Base-by-base conservation (phyloP, 2,797 vertebrate species). In the Platalea minor region DNA sequence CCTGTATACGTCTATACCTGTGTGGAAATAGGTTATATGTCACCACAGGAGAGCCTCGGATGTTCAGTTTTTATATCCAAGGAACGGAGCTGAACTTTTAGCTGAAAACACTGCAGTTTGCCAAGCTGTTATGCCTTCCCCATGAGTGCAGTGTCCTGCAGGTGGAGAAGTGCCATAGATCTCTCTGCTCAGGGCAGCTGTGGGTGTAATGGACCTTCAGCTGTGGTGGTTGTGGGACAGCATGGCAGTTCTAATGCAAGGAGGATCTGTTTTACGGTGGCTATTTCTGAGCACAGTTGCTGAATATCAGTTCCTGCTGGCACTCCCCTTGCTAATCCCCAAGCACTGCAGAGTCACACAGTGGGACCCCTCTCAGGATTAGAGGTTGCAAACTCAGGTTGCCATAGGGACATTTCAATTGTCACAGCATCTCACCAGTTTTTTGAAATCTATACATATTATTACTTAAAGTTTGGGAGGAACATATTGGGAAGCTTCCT, bases 181-280 rank as follows among this genome's bases (percentile, higher is more conserved):
- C 14, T 81, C 17, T 28, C 12, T 64, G 73, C 21, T 26, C 43
- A 26, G 33, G 11, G 21, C 28, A 72, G 59, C 46, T n/a, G 16
- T 4, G 5, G 35, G 16, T 56, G 17, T 48, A 20, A 24, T 26
- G 48, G 46, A 11, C 56, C 67, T 74, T 63, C 54, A 35, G 33
- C 33, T 50, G 17, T 0, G 7, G 23, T n/a, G 45, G 43, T 2
- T 45, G 29, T 51, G 51, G n/a, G 39, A 26, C 3, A 28, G 37
- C 0, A 3, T 33, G 68, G 29, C 2, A 5, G 8, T 35, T 61
- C 61, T 31, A 39, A 15, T 4, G 8, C 29, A 7, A 9, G 29
- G 21, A 68, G 64, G 59, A 53, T 25, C 35, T 29, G 28, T 35
- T 72, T 43, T 31, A 1, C 3, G 2, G 25, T 46, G 67, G 19